Conservation (phyloP, 2,797 vertebrate genomes). For the Otolemur crassicaudatus region DNA sequence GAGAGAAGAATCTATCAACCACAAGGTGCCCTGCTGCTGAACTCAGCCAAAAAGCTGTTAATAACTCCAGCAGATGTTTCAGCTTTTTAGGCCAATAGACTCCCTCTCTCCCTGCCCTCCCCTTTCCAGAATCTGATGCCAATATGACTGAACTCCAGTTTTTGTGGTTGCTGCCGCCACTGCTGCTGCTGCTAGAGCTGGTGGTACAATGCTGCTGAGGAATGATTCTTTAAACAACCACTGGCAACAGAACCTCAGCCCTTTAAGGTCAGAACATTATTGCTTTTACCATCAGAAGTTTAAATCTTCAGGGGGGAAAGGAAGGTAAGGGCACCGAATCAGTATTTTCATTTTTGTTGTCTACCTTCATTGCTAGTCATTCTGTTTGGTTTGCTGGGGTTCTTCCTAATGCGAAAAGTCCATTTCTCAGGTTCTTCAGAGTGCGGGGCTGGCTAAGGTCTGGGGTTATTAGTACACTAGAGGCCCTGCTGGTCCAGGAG, state of each 20-base stretch:
- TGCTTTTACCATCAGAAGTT: conserved; percentile 62
- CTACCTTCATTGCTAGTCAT: neutral
- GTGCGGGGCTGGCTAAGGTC: neutral
- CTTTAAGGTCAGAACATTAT: conserved; percentile 65
- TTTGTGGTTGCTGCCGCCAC: neutral
- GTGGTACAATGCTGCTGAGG: neutral
- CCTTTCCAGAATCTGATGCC: conserved; percentile 78
- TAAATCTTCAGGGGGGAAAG: conserved; percentile 44
- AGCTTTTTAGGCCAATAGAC: conserved; percentile 83
- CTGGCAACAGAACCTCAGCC: conserved; percentile 17
- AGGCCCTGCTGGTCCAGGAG: neutral
- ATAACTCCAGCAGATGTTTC: conserved; percentile 86
- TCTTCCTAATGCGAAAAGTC: conserved; percentile 35
- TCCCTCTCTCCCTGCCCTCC: conserved; percentile 64
- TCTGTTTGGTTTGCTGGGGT: neutral
- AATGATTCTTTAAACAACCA: conserved; percentile 57
- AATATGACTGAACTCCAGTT: conserved; percentile 75
- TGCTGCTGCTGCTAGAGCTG: neutral
- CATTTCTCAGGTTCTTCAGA: conserved; percentile 29
- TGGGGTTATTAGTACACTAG: neutral
- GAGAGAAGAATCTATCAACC: conserved; percentile 82
- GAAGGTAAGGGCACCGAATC: conserved; percentile 12
- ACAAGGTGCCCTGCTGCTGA: conserved; percentile 85
- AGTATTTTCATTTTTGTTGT: neutral
- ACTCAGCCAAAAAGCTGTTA: conserved; percentile 86